Evolutionary conservation across 2,797 vertebrate genomes (phyloP), one percentile per base, ranked within the genome.

Genomic region (Gallinago solitaria): DNA sequence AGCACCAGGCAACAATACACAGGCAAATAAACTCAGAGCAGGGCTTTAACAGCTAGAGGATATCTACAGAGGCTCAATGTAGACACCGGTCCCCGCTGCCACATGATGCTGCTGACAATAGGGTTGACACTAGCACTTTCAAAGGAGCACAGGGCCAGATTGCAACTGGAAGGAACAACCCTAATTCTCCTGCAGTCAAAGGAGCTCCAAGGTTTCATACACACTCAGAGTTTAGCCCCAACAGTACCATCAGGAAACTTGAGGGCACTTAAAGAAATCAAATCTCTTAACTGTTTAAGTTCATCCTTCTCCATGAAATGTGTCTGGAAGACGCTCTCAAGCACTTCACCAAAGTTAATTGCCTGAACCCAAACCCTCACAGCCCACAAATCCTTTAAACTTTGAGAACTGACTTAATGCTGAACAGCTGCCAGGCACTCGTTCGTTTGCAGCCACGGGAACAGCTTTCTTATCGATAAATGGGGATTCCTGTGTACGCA

Each of bases 361-460:
- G 45, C 67, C 74, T 12, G 1, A 81, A 82, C 74, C 56, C 83
- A 84, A 93, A 93, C 69, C 79, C 87, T 87, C 82, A 51, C 89
- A 96, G 92, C 61, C 65, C 89, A 96, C 92, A 93, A 91, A 95
- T 83, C 85, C 87, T 91, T 88, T 88, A 79, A 74, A 93, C 67
- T 88, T 79, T 45, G 69, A 75, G 84, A 85, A 88, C 0, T 77
- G 64, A 75, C 87, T 89, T 57, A 71, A 92, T 32, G 61, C 73
- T 92, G 94, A 88, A 16, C 84, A 83, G 80, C 83, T 94, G 94
- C 94, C 95, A 96, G 89, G 63, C 68, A 12, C 57, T 85, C 41
- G 0, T 32, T 83, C 0, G 0, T 68, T 48, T 5, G 1, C 83
- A 85, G 90, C 71, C 75, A 18, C 6, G 6, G 65, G 60, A 95